Base-by-base conservation (phyloP, 2,113 vertebrate species). In the Neogobius melanostomus region DNA sequence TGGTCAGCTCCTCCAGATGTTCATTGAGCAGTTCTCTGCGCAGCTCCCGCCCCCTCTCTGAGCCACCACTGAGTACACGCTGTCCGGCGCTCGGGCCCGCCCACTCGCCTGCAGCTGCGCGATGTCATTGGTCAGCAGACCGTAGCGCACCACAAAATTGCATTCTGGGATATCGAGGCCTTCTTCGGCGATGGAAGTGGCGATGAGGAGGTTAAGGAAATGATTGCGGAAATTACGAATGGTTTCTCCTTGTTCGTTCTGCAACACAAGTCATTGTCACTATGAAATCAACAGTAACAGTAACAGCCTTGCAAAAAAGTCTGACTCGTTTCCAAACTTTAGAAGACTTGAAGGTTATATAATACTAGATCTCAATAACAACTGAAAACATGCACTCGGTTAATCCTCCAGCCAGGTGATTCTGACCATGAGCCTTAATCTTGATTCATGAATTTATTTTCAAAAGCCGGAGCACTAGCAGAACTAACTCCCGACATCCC, bases 81-180 rank as follows among this genome's bases (percentile, higher is more conserved):
- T 98, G 83, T 94, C 66, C 21, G 4, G 2, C 0, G 95, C 94
- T 47, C 96, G 90, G 65, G 96, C 96, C 0, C 98, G 94, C 44
- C 97, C 96, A 36, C 87, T 92, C 1, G 96, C 96, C 95, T 99
- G 91, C 77, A 94, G 76, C 94, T 98, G 97, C 66, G 96, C 93
- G 0, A 98, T 97, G 88, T 98, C 97, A 0, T 97, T 99, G 63
- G 96, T 98, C 74, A 98, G 93, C 66, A 99, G 94, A 11, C 96
- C 95, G 0, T 98, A 99, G 72, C 96, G 95, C 14, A 99, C 94
- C 71, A 99, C 92, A 2, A 97, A 80, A 47, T 94, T 97, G 68
- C 97, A 99, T 52, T 95, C 90, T 0, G 93, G 93, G 65, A 98
- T 96, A 72, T 99, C 95, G 15, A 99, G 88, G 9, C 97, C 97